phyloP scores from a whole-genome alignment of 2,113 vertebrate genomes.

The Typhlomys cinereus region DNA sequence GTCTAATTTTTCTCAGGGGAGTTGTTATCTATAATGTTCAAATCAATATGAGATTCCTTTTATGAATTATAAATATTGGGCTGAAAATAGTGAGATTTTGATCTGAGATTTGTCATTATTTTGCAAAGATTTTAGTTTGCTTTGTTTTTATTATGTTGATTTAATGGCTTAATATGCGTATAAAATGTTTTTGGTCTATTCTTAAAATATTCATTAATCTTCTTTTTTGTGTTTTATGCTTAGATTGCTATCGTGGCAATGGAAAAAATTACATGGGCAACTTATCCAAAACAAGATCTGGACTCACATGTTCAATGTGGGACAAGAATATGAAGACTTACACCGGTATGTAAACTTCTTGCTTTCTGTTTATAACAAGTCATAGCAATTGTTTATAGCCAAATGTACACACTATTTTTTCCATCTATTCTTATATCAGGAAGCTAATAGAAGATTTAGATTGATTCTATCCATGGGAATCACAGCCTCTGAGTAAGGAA shows the following conservation, averaged over 20 bases:
- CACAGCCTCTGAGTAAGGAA: neutral
- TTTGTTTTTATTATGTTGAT: conserved; percentile 47
- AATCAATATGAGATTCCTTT: neutral
- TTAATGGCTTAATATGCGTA: conserved; percentile 37
- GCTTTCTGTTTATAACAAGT: neutral
- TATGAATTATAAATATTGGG: conserved; percentile 6
- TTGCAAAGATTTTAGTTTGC: neutral
- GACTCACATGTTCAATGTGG: conserved; percentile 93
- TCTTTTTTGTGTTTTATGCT: conserved; percentile 70
- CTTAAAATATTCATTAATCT: neutral
- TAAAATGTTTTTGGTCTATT: neutral
- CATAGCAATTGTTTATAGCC: neutral
- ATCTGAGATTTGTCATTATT: neutral
- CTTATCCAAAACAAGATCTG: conserved; percentile 93
- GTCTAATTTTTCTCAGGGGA: neutral
- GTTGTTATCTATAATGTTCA: neutral
- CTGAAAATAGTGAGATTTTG: conserved; percentile 25
- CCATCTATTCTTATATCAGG: neutral
- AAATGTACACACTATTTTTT: neutral
- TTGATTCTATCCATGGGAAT: neutral
- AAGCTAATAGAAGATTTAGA: neutral
- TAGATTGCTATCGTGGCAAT: conserved; percentile 95
- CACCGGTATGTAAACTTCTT: conserved; percentile 81
- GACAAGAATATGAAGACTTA: conserved; percentile 89
- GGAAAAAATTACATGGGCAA: conserved; percentile 94